These are phyloP conservation scores for Egretta garzetta DNA, from an alignment of 2,113 vertebrate genomes.

Conservation along the genomic window DNA sequence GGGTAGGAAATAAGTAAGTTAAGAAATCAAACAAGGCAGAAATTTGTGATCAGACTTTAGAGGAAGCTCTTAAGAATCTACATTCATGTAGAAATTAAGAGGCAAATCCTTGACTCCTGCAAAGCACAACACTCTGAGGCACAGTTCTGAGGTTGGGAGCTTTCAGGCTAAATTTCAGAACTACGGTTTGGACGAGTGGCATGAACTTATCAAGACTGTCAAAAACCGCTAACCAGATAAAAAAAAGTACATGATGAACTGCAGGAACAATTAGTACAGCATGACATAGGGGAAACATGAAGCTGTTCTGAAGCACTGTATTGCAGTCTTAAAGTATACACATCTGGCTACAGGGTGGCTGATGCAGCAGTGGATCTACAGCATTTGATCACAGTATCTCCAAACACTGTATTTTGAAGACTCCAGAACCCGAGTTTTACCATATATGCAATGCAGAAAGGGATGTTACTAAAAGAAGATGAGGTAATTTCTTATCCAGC, in stretches of 20 bases:
- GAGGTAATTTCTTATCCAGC: not conserved
- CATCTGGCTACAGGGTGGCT: no score
- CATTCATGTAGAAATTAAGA: not conserved
- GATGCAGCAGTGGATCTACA: not conserved
- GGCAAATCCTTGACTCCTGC: not conserved
- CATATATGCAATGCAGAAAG: not conserved
- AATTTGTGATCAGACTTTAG: not conserved
- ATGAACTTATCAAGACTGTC: not conserved
- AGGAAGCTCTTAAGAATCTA: not conserved
- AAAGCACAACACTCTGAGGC: not conserved
- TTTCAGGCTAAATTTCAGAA: not conserved
- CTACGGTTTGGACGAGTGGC: not conserved
- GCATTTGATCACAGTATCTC: not conserved
- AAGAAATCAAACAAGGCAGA: slow-evolving; percentile 28
- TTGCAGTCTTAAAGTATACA: not conserved
- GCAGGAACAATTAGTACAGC: not conserved
- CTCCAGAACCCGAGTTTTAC: not conserved
- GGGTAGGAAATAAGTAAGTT: not conserved
- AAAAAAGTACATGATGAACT: fast-evolving
- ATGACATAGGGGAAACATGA: not conserved
- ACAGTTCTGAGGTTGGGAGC: not conserved
- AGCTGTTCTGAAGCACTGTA: not conserved
- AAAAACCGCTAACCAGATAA: not conserved
- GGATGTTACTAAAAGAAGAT: not conserved
- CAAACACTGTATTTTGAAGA: not conserved